Evolutionary conservation across 1,140 invertebrate genomes (phyloP), one percentile per base, ranked within the genome.

Genomic region (Leptopilina clavipes): DNA sequence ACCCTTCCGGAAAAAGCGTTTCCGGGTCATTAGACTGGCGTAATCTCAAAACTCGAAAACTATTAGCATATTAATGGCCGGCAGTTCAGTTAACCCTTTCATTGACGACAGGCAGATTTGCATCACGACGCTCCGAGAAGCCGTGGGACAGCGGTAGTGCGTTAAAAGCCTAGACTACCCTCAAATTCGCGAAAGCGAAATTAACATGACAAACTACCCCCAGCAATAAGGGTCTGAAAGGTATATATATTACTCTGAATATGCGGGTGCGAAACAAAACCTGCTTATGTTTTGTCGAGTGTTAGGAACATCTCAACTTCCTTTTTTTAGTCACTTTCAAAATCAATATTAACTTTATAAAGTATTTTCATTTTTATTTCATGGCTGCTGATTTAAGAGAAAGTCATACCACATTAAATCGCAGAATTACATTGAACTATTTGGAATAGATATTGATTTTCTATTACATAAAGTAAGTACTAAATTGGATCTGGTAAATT

Each of bases 151-250:
- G 89, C 87, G 89, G 88, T 86, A 90, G 89, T 89, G 89, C 89
- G 89, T 90, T 90, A 90, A 90, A 90, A 90, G 89, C 89, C 83
- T 80, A 71, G 84, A 83, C 83, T 83, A 87, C 85, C 87, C 86
- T 83, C 78, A 77, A 82, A 85, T 81, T 89, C 85, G 86, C 88
- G 87, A 87, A 84, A 86, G 87, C 87, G 86, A 91, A 91, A 90
- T 91, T 91, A 91, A 91, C 90, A 91, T 91, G 90, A 91, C 89
- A 91, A 91, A 91, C 90, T 91, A 90, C 89, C 89, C 89, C 82
- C 86, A 87, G 90, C 88, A 91, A 90, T 90, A 90, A 90, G 88
- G 88, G 88, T 89, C 82, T 81, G 84, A 85, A 87, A 89, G 88
- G 90, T 90, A 88, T 90, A 90, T 90, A 88, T 90, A 90, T 89